phyloP scores from a whole-genome alignment of 2,797 vertebrate genomes.

The Ctenopoma multispine region DNA sequence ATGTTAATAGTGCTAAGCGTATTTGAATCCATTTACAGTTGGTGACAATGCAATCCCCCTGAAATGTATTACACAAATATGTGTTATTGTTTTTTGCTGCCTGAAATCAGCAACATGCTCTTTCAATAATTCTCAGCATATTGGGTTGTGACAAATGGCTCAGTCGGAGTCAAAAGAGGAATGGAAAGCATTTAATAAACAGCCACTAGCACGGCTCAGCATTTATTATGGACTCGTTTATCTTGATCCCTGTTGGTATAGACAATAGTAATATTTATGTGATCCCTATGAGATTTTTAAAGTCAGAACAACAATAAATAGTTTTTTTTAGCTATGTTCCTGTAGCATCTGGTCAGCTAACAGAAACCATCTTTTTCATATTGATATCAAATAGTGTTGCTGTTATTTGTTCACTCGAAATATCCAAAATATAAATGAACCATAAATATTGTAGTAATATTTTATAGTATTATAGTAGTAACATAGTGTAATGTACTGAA shows the following conservation, averaged over 20 bases:
- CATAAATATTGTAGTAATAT: no score
- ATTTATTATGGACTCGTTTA: conserved; percentile 50
- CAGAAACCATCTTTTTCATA: not conserved
- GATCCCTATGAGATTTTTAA: not conserved
- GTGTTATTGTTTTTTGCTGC: conserved; percentile 26
- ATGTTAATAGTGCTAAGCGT: conserved; percentile 66
- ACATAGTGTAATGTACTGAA: no score
- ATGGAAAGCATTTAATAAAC: conserved; percentile 48
- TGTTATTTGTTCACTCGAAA: no score
- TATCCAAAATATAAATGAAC: no score
- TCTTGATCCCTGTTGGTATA: conserved; percentile 49
- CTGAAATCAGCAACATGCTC: conserved; percentile 41
- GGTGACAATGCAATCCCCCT: conserved; percentile 69
- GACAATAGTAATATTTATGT: conserved; percentile 4
- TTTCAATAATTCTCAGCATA: conserved; percentile 61
- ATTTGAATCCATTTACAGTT: conserved; percentile 64
- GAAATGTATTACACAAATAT: conserved; percentile 64
- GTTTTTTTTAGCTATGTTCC: not conserved
- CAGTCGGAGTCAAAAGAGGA: conserved; percentile 41
- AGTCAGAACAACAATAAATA: not conserved
- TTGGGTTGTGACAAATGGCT: conserved; percentile 71
- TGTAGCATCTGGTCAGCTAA: not conserved
- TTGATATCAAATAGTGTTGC: no score
- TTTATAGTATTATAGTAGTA: no score
- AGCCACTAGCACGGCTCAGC: conserved; percentile 49